These are phyloP conservation scores for Cyprinella venusta DNA, from an alignment of 2,797 vertebrate species.

Conservation along the genomic window DNA sequence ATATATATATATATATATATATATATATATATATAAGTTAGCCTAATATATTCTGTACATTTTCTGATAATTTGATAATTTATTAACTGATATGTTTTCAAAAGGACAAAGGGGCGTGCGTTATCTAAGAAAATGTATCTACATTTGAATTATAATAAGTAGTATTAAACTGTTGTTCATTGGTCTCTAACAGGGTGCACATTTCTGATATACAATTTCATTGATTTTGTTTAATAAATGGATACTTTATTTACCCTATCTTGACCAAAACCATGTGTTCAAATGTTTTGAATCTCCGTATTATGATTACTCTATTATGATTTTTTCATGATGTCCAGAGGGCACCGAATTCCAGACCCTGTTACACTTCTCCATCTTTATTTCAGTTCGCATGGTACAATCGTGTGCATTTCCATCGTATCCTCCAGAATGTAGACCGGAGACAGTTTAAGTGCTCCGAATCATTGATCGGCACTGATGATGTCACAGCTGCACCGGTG, in stretches of 20 bases:
- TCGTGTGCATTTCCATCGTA: neutral
- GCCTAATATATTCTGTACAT: neutral
- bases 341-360: neutral
- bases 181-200: no score
- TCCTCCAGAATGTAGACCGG: neutral
- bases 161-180: no score
- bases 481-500: conserved; percentile 13
- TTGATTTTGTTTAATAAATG: neutral
- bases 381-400: neutral
- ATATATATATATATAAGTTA: no score
- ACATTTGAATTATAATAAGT: no score
- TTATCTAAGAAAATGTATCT: no score
- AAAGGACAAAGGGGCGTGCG: no score
- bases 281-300: neutral
- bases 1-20: no score
- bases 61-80: neutral
- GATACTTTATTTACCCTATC: neutral
- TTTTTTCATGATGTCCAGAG: no score
- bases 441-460: neutral
- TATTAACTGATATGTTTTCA: neutral
- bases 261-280: neutral
- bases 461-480: neutral
- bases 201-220: neutral
- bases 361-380: neutral
- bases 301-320: neutral